These are phyloP conservation scores for Hylaeus anthracinus DNA, from an alignment of 1,140 invertebrate genomes.

Conservation along the genomic window DNA sequence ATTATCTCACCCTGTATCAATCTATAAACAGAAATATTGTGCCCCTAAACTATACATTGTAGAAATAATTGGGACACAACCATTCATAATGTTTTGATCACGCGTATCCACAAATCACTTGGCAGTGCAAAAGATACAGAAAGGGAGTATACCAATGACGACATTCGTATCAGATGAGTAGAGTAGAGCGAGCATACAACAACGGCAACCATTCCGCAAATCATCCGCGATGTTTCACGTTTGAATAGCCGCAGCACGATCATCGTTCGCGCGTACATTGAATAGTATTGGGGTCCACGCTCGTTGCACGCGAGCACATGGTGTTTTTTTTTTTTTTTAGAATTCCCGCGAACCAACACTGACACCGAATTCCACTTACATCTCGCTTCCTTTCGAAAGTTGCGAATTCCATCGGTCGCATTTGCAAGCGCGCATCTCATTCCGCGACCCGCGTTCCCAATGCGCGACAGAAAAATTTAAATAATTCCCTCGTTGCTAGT, in stretches of 20 bases:
- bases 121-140: no score
- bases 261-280: background rate
- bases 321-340: constrained; percentile 28
- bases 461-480: constrained; percentile 22
- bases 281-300: background rate
- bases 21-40: no score
- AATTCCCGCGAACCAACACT: constrained; percentile 42
- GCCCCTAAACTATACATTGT: no score
- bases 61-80: no score
- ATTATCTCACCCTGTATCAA: no score
- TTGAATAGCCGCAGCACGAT: background rate
- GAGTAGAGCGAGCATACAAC: no score
- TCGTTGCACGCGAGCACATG: background rate
- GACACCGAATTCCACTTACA: constrained; percentile 62
- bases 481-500: background rate
- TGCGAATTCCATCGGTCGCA: constrained; percentile 31
- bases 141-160: no score
- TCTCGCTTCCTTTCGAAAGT: constrained; percentile 46
- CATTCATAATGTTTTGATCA: no score
- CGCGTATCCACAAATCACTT: no score
- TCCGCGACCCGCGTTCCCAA: constrained; percentile 14
- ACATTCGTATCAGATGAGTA: no score
- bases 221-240: constrained; percentile 12
- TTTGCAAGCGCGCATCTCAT: constrained; percentile 9
- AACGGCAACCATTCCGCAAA: background rate